Base-by-base conservation (phyloP, 2,797 vertebrate species). In the Harpagifer antarcticus region DNA sequence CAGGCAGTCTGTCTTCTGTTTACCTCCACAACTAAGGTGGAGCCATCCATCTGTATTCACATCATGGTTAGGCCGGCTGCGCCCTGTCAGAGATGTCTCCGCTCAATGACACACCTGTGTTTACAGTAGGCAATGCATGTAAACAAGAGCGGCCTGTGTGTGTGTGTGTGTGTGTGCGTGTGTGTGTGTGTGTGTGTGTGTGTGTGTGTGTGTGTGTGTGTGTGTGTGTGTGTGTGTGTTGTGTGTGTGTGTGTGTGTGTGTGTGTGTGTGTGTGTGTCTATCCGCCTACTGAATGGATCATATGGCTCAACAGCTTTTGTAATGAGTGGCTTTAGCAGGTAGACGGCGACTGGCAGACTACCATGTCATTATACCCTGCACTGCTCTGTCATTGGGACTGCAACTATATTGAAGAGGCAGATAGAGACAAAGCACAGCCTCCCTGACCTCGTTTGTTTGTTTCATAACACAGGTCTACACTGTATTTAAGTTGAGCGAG, bases 301-400 rank as follows among this genome's bases (percentile, higher is more conserved):
- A 76, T 79, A 81, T 78, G 70, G 81, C 85, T 87, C 78, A 61
- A 68, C 84, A 81, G 86, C 82, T 86, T 72, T 78, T 84, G 66
- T 90, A 91, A 93, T 91, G 87, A 91, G 80, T 83, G 86, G 80
- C 84, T 91, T 76, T 59, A 66, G 78, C 86, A 90, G 86, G 88
- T 92, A 90, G 88, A 91, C 85, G 56, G 87, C 72, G 73, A 78
- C 83, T 74, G 72, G 74, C 71, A 61, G 78, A 78, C 78, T 69
- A 84, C 73, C 87, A 2, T 91, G 87, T 93, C 88, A 93, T 94
- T 93, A 91, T 48, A 68, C 31, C 73, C 54, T 20, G 31, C 27
- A 1, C 83, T 74, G 75, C 84, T 86, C 91, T 93, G 88, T 92
- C 90, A 92, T 91, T 89, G 89, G 48, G 53, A 63, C 14, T 53